Evolutionary conservation across 2,888 invertebrate genomes (phyloP).

Genomic region (Ophion ventricosus): DNA sequence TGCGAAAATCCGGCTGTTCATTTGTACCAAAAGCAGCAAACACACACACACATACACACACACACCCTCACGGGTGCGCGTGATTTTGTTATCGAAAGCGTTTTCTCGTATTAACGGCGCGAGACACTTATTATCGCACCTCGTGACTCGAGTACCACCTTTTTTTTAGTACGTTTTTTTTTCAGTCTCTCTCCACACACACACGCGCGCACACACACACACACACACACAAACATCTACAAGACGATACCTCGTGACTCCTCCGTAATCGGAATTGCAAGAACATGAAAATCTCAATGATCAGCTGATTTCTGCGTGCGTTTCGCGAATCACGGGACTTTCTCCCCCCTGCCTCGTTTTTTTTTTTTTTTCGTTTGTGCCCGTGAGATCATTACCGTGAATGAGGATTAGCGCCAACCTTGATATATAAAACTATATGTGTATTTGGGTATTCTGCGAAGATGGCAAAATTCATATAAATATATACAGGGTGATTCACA

Average conservation of each 20-base stretch:
- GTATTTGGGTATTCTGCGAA: too few species aligned
- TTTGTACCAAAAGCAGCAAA: neutral
- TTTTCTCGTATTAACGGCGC: slow-evolving; percentile 26
- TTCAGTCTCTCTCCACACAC: neutral
- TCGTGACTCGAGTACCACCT: slow-evolving; percentile 40
- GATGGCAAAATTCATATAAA: too few species aligned
- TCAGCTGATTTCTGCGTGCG: slow-evolving; percentile 48
- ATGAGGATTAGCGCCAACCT: too few species aligned
- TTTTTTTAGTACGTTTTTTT: slow-evolving; percentile 28
- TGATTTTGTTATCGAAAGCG: slow-evolving; percentile 46
- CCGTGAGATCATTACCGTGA: too few species aligned
- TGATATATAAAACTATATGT: too few species aligned
- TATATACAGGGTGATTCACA: too few species aligned
- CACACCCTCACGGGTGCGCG: neutral
- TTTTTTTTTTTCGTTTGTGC: neutral
- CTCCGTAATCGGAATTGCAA: slow-evolving; percentile 33
- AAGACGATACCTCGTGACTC: slow-evolving; percentile 50
- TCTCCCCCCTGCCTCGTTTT: neutral
- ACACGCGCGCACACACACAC: neutral
- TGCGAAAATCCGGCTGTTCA: neutral
- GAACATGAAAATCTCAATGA: slow-evolving; percentile 51
- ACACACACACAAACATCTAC: neutral
- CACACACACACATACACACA: neutral
- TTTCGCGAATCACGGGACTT: neutral
- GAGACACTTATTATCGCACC: slow-evolving; percentile 54